Percentiles rank a stretch among this genome's conserved stretches.
Conservation (phyloP, 1,140 invertebrate genomes). For the Elymnias hypermnestra region DNA sequence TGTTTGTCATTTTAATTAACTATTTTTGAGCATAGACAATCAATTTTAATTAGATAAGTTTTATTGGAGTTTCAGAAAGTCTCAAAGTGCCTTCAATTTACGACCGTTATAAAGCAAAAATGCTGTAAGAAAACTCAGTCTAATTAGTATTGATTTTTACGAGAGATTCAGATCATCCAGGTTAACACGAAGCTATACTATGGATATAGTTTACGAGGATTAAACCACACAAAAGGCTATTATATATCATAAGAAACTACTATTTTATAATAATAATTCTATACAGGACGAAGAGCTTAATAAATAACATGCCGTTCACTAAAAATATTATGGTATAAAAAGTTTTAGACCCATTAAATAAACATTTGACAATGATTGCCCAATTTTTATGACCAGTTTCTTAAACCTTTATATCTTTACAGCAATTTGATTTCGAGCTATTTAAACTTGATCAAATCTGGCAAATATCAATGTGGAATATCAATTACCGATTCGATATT, state of each 20-base stretch:
- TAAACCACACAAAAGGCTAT: not conserved
- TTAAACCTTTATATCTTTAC: not conserved
- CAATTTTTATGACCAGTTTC: not conserved
- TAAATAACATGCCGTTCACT: not conserved
- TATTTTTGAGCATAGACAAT: no score
- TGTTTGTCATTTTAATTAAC: no score
- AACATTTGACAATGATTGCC: not conserved
- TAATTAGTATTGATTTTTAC: no score
- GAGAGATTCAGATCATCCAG: no score
- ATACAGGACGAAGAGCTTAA: slow-evolving; percentile 3
- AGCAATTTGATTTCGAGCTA: not conserved
- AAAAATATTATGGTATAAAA: not conserved
- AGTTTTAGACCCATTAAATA: not conserved
- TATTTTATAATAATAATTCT: slow-evolving; percentile 1
- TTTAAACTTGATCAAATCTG: no score
- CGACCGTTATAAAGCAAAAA: no score
- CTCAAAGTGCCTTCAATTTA: no score
- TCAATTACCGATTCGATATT: no score
- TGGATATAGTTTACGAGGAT: not conserved
- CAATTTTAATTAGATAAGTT: no score
- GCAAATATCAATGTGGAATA: no score
- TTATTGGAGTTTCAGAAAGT: no score
- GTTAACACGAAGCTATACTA: not conserved
- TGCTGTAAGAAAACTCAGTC: no score
- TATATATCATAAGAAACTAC: not conserved